Percentiles rank a stretch among this genome's conserved stretches.
Conservation (phyloP, 2,797 vertebrate species). For the Thripadectes ignobilis region DNA sequence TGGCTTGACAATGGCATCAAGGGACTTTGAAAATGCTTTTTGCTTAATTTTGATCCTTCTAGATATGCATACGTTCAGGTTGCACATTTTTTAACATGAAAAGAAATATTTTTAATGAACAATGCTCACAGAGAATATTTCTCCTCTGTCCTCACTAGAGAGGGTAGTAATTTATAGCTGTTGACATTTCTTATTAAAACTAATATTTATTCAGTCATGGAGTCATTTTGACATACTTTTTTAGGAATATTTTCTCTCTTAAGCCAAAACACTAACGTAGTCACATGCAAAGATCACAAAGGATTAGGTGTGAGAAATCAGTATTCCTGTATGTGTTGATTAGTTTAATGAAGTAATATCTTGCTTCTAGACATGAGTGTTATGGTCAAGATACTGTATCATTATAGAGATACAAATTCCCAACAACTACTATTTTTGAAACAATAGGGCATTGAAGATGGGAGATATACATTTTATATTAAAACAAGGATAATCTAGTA, state of each 20-base stretch:
- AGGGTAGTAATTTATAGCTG: not conserved
- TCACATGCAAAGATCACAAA: not conserved
- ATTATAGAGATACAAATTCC: not conserved
- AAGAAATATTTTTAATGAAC: not conserved
- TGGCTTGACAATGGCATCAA: not conserved
- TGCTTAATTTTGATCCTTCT: not conserved
- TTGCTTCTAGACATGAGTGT: not conserved
- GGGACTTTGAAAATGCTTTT: not conserved
- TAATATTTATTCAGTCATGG: not conserved
- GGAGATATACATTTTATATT: not conserved
- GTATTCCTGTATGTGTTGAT: not conserved
- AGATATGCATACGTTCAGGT: not conserved
- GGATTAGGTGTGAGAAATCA: not conserved
- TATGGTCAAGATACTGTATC: not conserved
- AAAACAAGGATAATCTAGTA: not conserved
- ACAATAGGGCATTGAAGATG: not conserved
- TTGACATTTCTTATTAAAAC: constrained; percentile 12
- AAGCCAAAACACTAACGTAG: not conserved
- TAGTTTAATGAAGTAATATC: not conserved
- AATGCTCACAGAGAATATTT: not conserved
- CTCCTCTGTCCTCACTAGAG: not conserved
- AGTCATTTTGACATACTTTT: not conserved
- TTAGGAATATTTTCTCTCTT: not conserved
- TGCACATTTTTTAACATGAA: not conserved
- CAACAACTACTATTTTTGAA: not conserved